Evolutionary conservation across 2,888 invertebrate genomes (phyloP).

Genomic region (Drosophila macrospina): DNA sequence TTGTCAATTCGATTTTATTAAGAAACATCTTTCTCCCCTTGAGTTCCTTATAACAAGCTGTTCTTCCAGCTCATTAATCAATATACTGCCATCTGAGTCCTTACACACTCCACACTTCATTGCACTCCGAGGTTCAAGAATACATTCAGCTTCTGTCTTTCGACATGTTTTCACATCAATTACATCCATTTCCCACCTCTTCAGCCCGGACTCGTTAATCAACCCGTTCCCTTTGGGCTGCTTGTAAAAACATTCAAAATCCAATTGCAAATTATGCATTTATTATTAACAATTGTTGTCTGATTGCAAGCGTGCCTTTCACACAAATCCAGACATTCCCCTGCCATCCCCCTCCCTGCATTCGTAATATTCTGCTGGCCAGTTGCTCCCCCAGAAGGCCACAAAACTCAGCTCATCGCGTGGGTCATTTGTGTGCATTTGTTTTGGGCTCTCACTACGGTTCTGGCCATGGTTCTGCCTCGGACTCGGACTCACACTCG

Average conservation of each 20-base stretch:
- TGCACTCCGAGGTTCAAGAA: conserved; percentile 2
- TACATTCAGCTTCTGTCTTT: conserved; percentile 12
- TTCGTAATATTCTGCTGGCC: conserved; percentile 5
- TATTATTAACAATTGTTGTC: conserved; percentile 80
- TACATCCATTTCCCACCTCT: conserved; percentile 11
- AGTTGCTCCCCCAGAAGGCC: conserved; percentile 58
- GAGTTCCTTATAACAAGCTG: not conserved
- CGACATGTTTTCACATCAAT: conserved; percentile 12
- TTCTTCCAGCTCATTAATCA: conserved; percentile 26
- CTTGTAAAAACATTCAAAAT: conserved; percentile 72
- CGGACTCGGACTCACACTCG: not conserved
- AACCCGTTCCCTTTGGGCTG: conserved; percentile 51
- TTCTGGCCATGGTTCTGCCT: conserved; percentile 24
- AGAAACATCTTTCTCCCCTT: not conserved
- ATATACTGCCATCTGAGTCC: conserved; percentile 11
- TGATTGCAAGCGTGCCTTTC: conserved; percentile 60
- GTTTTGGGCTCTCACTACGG: conserved; percentile 57
- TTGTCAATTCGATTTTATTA: not conserved
- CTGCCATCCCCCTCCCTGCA: not conserved
- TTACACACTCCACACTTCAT: conserved; percentile 9
- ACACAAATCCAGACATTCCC: conserved; percentile 21
- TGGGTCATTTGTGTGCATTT: conserved; percentile 78
- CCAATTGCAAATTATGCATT: conserved; percentile 82
- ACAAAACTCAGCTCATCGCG: conserved; percentile 56
- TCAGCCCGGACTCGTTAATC: conserved; percentile 63